Base-by-base conservation (phyloP, 2,888 invertebrate species). In the Orthosia cruda region DNA sequence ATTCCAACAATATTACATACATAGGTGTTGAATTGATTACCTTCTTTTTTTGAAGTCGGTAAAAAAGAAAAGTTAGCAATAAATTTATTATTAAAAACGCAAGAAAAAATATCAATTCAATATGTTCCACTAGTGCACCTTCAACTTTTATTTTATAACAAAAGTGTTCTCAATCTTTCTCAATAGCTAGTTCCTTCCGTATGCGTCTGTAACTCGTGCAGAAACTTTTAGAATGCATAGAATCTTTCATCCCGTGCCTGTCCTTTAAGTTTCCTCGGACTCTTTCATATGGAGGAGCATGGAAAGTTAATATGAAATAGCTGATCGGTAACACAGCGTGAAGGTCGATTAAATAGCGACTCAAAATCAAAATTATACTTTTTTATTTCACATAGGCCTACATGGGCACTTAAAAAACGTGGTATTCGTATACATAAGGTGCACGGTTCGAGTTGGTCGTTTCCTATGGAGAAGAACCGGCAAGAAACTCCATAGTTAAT, bases 191-290 rank as follows among this genome's bases (percentile, higher is more conserved):
- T 81, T 84, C 72, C 69, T 70, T 71, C 47, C 63, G 49, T 75
- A 54, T 71, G 55, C 26, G 58, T 73, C 63, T 71, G 59, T 61
- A 75, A 81, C 65, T 77, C 59, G 65, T 26, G 61, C 63, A 32
- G n/a, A 78, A 81, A 81, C 72, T 85, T 85, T 75, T 23, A 61
- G 61, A 77, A 81, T 84, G 85, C 71, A 73, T 70, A 59, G 66
- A 71, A 84, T 71, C 69, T 61, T 73, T 69, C 26, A 52, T 62
- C 20, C n/a, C 18, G 15, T 40, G 26, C 55, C 47, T 70, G 40
- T 55, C 23, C 45, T 58, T 49, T 23, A 23, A 63, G 23, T 71
- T 78, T 70, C 40, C n/a, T 68, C 7, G 4, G 40, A 59, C 26
- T 11, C 18, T 75, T 64, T 65, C 45, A 23, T 81, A 11, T 45